phyloP scores from a whole-genome alignment of 1,140 invertebrate species.

The Delia radicum region DNA sequence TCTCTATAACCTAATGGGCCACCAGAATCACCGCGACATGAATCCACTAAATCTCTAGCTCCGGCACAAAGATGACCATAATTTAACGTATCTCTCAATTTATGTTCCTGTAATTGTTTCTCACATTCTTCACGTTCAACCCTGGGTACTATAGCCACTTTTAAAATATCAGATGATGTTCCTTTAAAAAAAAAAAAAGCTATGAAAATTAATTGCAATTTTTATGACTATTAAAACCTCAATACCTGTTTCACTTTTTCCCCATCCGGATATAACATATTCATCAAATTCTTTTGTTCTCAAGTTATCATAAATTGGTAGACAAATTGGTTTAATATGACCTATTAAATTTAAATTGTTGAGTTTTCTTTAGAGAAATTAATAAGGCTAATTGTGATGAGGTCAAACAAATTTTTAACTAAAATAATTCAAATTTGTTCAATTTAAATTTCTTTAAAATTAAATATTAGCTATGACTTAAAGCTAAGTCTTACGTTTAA shows the following conservation, averaged over 20 bases:
- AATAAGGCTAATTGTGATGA: too few species aligned
- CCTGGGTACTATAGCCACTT: background rate
- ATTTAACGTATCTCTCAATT: constrained; percentile 41
- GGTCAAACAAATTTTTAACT: too few species aligned
- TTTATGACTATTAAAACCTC: background rate
- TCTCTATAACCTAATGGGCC: constrained; percentile 62
- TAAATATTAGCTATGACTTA: background rate
- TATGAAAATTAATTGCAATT: background rate
- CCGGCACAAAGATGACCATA: constrained; percentile 64
- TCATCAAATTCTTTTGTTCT: constrained; percentile 28
- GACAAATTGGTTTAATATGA: constrained; percentile 45
- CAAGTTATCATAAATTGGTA: constrained; percentile 34
- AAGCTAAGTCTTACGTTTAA: constrained; percentile 6
- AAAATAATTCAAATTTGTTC: background rate
- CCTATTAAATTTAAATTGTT: too few species aligned
- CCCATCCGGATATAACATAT: constrained; percentile 48
- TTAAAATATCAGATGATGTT: background rate
- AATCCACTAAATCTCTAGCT: constrained; percentile 62
- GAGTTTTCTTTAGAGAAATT: too few species aligned
- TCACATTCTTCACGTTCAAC: background rate
- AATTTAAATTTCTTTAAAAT: background rate
- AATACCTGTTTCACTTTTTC: constrained; percentile 34
- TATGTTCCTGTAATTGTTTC: background rate
- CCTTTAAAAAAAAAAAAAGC: background rate
- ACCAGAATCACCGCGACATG: constrained; percentile 74